Conservation (phyloP, 2,113 vertebrate genomes). For the Onychostruthus taczanowskii region DNA sequence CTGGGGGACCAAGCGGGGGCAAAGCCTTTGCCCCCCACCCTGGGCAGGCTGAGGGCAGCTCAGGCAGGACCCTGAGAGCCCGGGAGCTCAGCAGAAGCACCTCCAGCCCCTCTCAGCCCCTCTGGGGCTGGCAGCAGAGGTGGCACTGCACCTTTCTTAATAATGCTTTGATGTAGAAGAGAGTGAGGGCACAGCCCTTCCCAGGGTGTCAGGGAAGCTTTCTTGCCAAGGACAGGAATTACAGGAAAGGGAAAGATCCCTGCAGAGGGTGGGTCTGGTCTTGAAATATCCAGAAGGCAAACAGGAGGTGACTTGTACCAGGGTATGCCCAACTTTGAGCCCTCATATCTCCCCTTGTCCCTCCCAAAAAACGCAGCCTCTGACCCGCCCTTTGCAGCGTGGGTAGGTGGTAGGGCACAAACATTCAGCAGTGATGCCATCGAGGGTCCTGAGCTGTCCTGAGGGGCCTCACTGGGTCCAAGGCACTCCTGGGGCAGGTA, state of each 20-base stretch:
- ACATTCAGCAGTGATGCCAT: fast-evolving
- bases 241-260: neutral
- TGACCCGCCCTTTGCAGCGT: fast-evolving
- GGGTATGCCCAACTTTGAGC: neutral
- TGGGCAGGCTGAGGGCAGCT: neutral
- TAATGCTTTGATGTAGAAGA: fast-evolving
- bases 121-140: neutral
- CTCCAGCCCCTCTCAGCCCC: neutral
- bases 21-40: neutral
- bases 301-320: neutral
- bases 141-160: neutral
- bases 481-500: neutral
- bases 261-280: neutral
- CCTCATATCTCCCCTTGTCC: neutral
- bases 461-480: fast-evolving
- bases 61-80: neutral
- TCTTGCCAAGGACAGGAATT: neutral
- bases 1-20: neutral
- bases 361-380: neutral
- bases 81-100: neutral
- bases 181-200: neutral
- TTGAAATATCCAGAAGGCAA: neutral
- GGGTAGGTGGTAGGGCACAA: neutral
- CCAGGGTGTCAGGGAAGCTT: neutral
- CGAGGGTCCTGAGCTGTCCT: neutral